Evolutionary conservation across 2,888 invertebrate species (phyloP).

Genomic region (Torymus aiolomorphi): DNA sequence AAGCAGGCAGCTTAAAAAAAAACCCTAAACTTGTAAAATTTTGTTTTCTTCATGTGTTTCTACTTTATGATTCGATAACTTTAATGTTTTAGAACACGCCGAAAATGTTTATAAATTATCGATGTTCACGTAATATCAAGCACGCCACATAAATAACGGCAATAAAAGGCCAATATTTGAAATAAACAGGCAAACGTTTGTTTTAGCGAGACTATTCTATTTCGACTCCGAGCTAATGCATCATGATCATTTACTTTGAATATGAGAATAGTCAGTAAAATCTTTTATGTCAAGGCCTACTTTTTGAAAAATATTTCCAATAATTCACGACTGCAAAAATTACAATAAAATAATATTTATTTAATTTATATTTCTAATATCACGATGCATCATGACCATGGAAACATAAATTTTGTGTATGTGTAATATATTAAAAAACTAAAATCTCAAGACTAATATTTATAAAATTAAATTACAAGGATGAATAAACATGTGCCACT

Average conservation of each 20-base stretch:
- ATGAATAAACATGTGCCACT: background rate
- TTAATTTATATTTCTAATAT: no score
- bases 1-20: no score
- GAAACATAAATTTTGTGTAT: no score
- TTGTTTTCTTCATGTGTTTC: no score
- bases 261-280: background rate
- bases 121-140: background rate
- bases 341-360: no score
- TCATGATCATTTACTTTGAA: constrained; percentile 8
- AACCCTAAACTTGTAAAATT: no score
- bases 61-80: no score
- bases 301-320: no score
- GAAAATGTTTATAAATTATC: background rate
- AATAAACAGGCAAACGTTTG: constrained; percentile 12
- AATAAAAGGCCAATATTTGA: constrained; percentile 11
- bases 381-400: no score
- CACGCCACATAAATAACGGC: background rate
- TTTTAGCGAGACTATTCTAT: constrained; percentile 20
- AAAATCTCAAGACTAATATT: background rate
- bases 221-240: constrained; percentile 10
- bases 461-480: constrained; percentile 4
- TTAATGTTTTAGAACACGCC: background rate
- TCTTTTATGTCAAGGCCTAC: background rate
- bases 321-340: no score
- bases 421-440: no score